Conservation (phyloP, 1,140 invertebrate genomes). For the Elymnias hypermnestra region DNA sequence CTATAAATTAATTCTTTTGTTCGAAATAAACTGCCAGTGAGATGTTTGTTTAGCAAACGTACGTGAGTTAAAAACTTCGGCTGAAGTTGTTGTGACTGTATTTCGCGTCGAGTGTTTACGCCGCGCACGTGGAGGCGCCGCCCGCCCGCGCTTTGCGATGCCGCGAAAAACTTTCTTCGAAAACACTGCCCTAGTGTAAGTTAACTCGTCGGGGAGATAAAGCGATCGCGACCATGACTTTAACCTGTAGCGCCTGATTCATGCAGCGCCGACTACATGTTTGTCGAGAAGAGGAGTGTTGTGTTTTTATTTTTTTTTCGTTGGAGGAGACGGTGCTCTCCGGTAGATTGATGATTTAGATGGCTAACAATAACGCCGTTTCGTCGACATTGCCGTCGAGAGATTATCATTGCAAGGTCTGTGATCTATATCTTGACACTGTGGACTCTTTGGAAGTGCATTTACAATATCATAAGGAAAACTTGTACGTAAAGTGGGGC, state of each 20-base stretch:
- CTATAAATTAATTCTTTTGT: conserved; percentile 20
- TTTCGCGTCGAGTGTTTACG: conserved; percentile 54
- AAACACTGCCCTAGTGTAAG: conserved; percentile 55
- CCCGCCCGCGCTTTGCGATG: conserved; percentile 52
- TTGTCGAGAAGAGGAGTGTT: conserved; percentile 46
- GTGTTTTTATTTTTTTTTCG: conserved; percentile 71
- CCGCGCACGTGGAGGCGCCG: conserved; percentile 61
- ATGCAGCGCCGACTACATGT: conserved; percentile 54
- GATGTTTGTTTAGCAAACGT: conserved; percentile 3
- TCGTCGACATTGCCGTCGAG: conserved; percentile 69
- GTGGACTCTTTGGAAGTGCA: conserved; percentile 86
- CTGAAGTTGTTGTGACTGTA: conserved; percentile 31
- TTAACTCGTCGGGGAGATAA: conserved; percentile 35
- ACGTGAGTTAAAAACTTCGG: conserved; percentile 23
- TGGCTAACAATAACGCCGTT: conserved; percentile 75
- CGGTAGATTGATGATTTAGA: conserved; percentile 68
- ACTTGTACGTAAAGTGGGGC: conserved; percentile 85
- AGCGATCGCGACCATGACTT: conserved; percentile 45
- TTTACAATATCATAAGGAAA: conserved; percentile 86
- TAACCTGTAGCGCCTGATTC: conserved; percentile 55
- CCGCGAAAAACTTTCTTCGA: conserved; percentile 68
- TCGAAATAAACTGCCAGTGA: conserved; percentile 14
- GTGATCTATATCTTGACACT: conserved; percentile 84
- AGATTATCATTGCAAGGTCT: conserved; percentile 83
- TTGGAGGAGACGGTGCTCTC: conserved; percentile 67